Evolutionary conservation across 1,140 invertebrate genomes (phyloP).

Genomic region (Drosophila orosa): DNA sequence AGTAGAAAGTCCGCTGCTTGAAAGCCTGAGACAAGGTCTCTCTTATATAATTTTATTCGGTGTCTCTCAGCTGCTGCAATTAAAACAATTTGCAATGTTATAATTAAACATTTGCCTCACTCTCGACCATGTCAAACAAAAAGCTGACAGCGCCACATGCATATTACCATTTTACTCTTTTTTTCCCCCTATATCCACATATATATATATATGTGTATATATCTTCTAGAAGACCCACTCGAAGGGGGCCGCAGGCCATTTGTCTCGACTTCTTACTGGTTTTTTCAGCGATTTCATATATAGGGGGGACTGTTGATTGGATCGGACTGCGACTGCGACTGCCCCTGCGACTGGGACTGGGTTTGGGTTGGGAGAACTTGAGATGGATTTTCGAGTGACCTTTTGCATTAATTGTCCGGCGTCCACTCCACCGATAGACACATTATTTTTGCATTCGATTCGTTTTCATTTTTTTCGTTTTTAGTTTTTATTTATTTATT

Average conservation of each 20-base stretch:
- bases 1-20: conserved; percentile 33
- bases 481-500: conserved; percentile 5
- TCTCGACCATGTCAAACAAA: conserved; percentile 62
- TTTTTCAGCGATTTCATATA: conserved; percentile 9
- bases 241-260: conserved; percentile 36
- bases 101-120: conserved; percentile 71
- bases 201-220: background rate
- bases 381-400: conserved; percentile 55
- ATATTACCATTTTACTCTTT: conserved; percentile 23
- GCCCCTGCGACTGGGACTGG: background rate
- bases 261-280: conserved; percentile 48
- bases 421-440: conserved; percentile 21
- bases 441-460: conserved; percentile 47
- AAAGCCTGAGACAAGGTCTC: conserved; percentile 25
- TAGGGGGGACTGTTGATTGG: conserved; percentile 4
- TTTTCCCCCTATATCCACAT: background rate
- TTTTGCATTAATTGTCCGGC: conserved; percentile 73
- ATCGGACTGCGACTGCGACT: conserved; percentile 1
- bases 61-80: conserved; percentile 51
- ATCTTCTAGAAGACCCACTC: conserved; percentile 26
- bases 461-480: conserved; percentile 29
- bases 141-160: conserved; percentile 46
- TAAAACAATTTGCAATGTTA: conserved; percentile 70
- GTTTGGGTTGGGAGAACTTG: conserved; percentile 19
- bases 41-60: conserved; percentile 38